Percentiles rank a stretch among this genome's conserved stretches.
Evolutionary conservation across 92 coral and sea anemone genomes (phyloP).

Genomic region (Zoanthus solanderi): DNA sequence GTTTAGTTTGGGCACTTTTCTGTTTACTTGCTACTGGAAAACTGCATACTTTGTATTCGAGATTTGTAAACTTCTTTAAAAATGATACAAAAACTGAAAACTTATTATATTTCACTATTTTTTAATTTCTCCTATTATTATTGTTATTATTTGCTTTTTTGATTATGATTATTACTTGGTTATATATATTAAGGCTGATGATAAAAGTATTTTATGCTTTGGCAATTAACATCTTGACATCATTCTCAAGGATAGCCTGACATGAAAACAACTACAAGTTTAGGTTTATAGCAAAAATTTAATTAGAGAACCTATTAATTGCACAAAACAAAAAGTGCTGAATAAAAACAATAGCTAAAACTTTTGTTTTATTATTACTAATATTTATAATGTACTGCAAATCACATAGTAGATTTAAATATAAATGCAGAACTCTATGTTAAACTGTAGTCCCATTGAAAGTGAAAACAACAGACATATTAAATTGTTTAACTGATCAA

Average conservation of each 20-base stretch:
- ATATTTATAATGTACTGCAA: not conserved
- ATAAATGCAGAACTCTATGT: constrained; percentile 8
- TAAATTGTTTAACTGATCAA: not conserved
- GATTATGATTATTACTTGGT: not conserved
- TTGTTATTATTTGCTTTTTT: not conserved
- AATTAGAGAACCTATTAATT: not conserved
- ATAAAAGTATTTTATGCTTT: not conserved
- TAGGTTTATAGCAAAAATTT: not conserved
- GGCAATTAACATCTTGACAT: not conserved
- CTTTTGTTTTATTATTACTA: constrained; percentile 6
- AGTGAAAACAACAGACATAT: constrained; percentile 9
- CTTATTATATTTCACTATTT: not conserved
- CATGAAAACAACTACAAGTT: not conserved
- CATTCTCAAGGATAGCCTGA: not conserved
- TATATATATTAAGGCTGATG: not conserved
- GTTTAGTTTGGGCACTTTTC: not conserved
- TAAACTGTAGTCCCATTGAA: not conserved
- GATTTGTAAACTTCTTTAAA: not conserved
- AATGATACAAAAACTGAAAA: not conserved
- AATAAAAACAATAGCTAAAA: not conserved
- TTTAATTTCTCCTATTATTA: not conserved
- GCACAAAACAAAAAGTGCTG: not conserved
- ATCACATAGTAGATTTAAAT: not conserved
- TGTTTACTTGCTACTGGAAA: constrained; percentile 4
- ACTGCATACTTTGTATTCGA: not conserved